phyloP scores from a whole-genome alignment of 92 coral and sea anemone genomes.

The Plumapathes pennacea region DNA sequence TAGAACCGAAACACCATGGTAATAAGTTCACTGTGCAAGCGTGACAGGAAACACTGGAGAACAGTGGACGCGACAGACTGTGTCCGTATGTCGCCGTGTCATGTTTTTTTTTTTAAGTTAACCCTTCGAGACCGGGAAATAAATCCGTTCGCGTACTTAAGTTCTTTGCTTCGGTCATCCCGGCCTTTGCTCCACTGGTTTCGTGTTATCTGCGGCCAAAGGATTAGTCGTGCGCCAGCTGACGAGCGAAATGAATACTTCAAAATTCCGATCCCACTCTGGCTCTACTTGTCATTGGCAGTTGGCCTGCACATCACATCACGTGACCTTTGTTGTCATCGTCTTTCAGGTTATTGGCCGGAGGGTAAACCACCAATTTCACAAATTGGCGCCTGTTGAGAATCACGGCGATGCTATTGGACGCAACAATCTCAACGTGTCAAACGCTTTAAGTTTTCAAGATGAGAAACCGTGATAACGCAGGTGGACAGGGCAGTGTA shows the following conservation, averaged over 20 bases:
- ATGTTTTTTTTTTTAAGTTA: too few relatives aligned
- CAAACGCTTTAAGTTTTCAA: slow-evolving; percentile 84
- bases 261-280: slow-evolving; percentile 98
- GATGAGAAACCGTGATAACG: slow-evolving; percentile 70
- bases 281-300: slow-evolving; percentile 71
- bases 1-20: slow-evolving; percentile 67
- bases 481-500: too few relatives aligned
- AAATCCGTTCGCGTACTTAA: slow-evolving; percentile 66
- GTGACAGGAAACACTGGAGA: slow-evolving; percentile 93
- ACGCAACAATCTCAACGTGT: slow-evolving; percentile 84
- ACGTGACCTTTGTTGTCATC: slow-evolving; percentile 84
- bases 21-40: slow-evolving; percentile 77
- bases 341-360: slow-evolving; percentile 89
- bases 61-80: too few relatives aligned
- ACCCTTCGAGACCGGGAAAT: too few relatives aligned
- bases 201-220: too few relatives aligned
- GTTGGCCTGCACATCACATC: slow-evolving; percentile 56
- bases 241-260: slow-evolving; percentile 97
- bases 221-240: slow-evolving; percentile 94
- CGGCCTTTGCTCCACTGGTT: too few relatives aligned
- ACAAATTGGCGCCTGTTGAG: slow-evolving; percentile 95
- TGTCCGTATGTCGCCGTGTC: too few relatives aligned
- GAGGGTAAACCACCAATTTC: slow-evolving; percentile 82
- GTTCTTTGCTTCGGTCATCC: slow-evolving; percentile 64
- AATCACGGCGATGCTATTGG: slow-evolving; percentile 81